A percentile compares a stretch with the other conserved stretches of the same genome.
phyloP scores from a whole-genome alignment of 2,888 invertebrate species.

The Lasioglossum malachurum region DNA sequence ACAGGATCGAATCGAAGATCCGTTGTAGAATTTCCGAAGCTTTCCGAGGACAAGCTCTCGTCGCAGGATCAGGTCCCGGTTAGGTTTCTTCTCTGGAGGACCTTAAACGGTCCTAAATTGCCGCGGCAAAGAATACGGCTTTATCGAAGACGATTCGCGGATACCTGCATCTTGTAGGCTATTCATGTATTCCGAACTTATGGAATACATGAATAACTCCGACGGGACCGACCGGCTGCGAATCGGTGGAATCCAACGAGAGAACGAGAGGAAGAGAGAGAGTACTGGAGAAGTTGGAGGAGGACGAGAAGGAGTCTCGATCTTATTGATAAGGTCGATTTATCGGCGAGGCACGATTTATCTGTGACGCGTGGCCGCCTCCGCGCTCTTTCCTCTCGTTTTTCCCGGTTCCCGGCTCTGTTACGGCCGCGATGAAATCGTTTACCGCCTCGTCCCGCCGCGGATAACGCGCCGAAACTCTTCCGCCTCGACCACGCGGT shows the following conservation, averaged over 20 bases:
- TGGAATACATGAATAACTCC: conserved; percentile 75
- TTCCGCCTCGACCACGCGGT: conserved; percentile 59
- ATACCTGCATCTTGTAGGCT: conserved; percentile 62
- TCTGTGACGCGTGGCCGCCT: conserved; percentile 68
- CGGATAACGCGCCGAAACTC: conserved; percentile 62
- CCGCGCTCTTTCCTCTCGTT: conserved; percentile 48
- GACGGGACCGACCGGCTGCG: conserved; percentile 31
- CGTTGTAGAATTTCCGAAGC: background rate
- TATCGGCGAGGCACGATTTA: conserved; percentile 68
- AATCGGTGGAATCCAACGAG: conserved; percentile 26
- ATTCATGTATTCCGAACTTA: conserved; percentile 73
- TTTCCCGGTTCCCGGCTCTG: conserved; percentile 39
- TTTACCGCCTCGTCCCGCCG: conserved; percentile 35
- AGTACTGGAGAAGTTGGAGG: background rate
- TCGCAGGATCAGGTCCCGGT: background rate
- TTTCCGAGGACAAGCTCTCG: background rate
- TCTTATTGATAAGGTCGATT: conserved; percentile 74
- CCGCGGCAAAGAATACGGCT: conserved; percentile 40
- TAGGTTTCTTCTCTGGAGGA: background rate
- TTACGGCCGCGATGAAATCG: conserved; percentile 22
- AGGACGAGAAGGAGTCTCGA: conserved; percentile 43
- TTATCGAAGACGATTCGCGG: conserved; percentile 61
- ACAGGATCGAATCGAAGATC: background rate
- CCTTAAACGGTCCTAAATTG: conserved; percentile 53
- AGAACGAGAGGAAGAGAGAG: conserved; percentile 31